Conservation (phyloP, 1,140 invertebrate genomes). For the Drosophila mauritiana region DNA sequence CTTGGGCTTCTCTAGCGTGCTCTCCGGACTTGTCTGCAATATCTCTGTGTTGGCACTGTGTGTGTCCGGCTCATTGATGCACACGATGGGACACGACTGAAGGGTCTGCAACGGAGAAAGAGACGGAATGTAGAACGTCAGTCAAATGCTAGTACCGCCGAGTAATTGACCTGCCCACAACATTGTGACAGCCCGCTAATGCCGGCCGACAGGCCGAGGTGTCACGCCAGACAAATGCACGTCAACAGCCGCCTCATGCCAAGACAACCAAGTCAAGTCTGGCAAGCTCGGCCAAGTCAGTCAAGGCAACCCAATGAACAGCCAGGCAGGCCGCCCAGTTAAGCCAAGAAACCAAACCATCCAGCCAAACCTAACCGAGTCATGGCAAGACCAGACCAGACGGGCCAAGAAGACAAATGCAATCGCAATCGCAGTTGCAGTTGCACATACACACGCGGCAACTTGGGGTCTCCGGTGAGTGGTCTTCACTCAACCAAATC, state of each 20-base stretch:
- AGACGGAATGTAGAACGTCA: background rate
- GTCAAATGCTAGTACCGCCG: background rate
- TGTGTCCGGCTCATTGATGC: conserved; percentile 80
- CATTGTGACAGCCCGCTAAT: conserved; percentile 10
- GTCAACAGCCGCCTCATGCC: conserved; percentile 47
- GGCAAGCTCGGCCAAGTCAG: background rate
- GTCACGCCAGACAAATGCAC: conserved; percentile 63
- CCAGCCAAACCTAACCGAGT: conserved; percentile 31
- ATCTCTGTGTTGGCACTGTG: conserved; percentile 75
- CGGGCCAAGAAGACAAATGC: conserved; percentile 44
- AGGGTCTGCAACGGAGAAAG: conserved; percentile 60
- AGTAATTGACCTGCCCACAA: conserved; percentile 9
- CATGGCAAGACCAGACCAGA: conserved; percentile 16
- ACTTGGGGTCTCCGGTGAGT: no score
- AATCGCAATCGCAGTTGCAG: conserved; percentile 49
- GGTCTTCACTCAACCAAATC: background rate
- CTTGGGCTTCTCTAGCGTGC: conserved; percentile 72
- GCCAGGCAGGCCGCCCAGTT: background rate
- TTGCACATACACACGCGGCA: conserved; percentile 10
- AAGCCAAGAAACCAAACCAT: background rate
- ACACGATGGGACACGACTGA: conserved; percentile 79
- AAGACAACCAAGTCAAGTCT: conserved; percentile 15
- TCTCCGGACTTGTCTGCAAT: conserved; percentile 72
- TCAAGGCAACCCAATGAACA: background rate
- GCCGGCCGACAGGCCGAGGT: conserved; percentile 47